These are phyloP conservation scores for Henicopernis longicauda DNA, from an alignment of 2,113 vertebrate genomes.

Conservation along the genomic window DNA sequence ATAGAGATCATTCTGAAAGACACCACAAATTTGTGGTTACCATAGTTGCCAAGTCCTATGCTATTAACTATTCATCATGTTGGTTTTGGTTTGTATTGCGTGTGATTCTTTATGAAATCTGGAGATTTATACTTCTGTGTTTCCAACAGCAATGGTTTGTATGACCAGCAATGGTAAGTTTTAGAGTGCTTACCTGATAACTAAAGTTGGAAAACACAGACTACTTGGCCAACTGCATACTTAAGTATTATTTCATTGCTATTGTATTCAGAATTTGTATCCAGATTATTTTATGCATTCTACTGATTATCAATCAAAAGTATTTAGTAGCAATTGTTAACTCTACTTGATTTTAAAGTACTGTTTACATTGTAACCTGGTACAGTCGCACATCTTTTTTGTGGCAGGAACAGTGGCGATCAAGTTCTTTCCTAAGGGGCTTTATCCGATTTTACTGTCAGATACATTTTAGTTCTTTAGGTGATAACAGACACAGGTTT, in stretches of 20 bases:
- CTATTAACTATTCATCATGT: neutral
- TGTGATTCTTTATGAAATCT: neutral
- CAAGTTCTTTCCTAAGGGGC: neutral
- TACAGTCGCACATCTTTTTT: neutral
- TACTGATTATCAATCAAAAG: neutral
- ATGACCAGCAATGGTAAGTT: neutral
- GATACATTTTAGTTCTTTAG: neutral
- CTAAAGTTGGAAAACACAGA: neutral
- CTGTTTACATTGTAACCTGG: neutral
- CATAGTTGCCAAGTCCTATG: neutral
- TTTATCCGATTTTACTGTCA: neutral
- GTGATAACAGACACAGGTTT: neutral
- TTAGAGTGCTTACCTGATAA: neutral
- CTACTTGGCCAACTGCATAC: neutral
- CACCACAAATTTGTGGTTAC: neutral
- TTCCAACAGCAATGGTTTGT: neutral
- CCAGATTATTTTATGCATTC: neutral
- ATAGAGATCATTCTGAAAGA: neutral
- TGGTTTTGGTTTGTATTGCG: neutral
- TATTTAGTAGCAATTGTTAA: neutral
- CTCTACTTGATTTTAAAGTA: neutral
- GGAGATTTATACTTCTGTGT: neutral
- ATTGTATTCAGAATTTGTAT: neutral
- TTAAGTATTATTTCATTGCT: neutral
- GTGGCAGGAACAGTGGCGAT: neutral